Evolutionary conservation across 1,140 invertebrate species (phyloP).

Genomic region (Drosophila kurseongensis): DNA sequence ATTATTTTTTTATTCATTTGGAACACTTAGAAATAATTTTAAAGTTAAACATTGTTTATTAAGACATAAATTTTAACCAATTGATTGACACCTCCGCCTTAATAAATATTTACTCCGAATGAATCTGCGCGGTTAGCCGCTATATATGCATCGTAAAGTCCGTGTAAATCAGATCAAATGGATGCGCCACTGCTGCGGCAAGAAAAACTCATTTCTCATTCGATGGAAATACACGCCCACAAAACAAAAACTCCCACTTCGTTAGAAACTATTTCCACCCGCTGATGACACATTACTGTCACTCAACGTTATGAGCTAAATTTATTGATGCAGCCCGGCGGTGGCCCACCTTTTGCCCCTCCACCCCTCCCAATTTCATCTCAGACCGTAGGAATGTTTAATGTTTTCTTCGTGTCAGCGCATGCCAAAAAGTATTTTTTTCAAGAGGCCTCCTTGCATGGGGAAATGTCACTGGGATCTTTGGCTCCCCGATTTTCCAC

Average conservation of each 20-base stretch:
- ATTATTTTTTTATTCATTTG: too few species aligned
- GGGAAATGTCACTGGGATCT: slow-evolving; percentile 64
- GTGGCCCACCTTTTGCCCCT: neutral
- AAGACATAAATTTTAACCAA: neutral
- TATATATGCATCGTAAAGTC: slow-evolving; percentile 20
- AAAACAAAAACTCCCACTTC: slow-evolving; percentile 40
- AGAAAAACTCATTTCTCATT: slow-evolving; percentile 40
- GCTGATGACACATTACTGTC: slow-evolving; percentile 80
- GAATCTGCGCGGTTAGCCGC: slow-evolving; percentile 13
- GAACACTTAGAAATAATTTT: too few species aligned
- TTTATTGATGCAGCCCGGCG: slow-evolving; percentile 68
- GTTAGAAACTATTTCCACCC: slow-evolving; percentile 71
- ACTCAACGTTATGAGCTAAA: slow-evolving; percentile 76
- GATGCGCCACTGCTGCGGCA: slow-evolving; percentile 33
- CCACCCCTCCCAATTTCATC: neutral
- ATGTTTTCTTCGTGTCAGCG: slow-evolving; percentile 63
- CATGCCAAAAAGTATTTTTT: slow-evolving; percentile 69
- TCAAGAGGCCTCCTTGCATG: slow-evolving; percentile 30
- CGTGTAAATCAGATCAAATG: slow-evolving; percentile 41
- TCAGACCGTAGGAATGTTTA: slow-evolving; percentile 50
- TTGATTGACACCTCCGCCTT: slow-evolving; percentile 4
- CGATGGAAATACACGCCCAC: slow-evolving; percentile 37
- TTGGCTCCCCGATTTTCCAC: slow-evolving; percentile 28
- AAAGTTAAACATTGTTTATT: neutral
- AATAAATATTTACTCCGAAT: slow-evolving; percentile 24